Evolutionary conservation across 2,797 vertebrate genomes (phyloP).

Genomic region (Chanos chanos): DNA sequence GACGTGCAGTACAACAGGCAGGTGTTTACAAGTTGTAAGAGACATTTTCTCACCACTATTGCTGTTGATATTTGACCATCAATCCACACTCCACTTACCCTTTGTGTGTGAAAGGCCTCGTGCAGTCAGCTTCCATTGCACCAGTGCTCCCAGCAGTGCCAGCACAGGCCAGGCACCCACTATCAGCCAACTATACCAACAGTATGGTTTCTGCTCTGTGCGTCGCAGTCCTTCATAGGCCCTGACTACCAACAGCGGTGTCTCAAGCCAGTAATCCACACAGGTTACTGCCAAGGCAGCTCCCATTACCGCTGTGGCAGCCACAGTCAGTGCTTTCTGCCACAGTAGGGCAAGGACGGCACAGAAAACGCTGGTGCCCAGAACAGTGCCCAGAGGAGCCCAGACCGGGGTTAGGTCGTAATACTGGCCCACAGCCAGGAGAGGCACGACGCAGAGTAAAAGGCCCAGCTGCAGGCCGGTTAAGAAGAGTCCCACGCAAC

Average conservation of each 20-base stretch:
- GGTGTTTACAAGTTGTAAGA: too few relatives aligned
- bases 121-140: conserved; percentile 82
- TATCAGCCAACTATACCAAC: conserved; percentile 85
- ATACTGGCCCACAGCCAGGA: conserved; percentile 72
- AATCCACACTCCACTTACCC: conserved; percentile 66
- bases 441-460: conserved; percentile 66
- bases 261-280: conserved; percentile 77
- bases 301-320: conserved; percentile 76
- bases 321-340: conserved; percentile 76
- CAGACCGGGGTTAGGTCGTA: conserved; percentile 71
- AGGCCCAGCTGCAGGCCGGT: conserved; percentile 81
- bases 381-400: conserved; percentile 67
- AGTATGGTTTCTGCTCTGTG: conserved; percentile 63
- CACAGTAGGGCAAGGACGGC: conserved; percentile 78
- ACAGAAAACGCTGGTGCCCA: conserved; percentile 67
- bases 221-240: conserved; percentile 67
- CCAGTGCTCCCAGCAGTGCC: conserved; percentile 68
- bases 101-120: conserved; percentile 68
- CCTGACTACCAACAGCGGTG: conserved; percentile 65
- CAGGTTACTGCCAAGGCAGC: conserved; percentile 69
- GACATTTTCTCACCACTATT: too few relatives aligned
- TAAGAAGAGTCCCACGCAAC: conserved; percentile 79
- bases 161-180: conserved; percentile 72
- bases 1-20: too few relatives aligned
- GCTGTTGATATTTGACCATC: background rate